Conservation (phyloP, 2,797 vertebrate species). For the Acestrorhynchus altus region DNA sequence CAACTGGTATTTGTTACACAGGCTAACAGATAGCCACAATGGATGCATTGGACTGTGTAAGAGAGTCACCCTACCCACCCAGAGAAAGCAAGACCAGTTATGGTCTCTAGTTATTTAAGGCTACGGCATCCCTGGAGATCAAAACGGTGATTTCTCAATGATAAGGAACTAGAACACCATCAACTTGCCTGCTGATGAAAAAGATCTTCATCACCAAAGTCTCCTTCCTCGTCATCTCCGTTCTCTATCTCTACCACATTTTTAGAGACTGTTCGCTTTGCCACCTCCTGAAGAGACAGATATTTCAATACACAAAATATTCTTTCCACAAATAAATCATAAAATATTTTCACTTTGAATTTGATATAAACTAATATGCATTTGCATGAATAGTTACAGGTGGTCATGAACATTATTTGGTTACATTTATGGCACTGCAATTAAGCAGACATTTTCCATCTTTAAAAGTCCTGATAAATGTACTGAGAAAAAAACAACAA, state of each 20-base stretch:
- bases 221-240: constrained; percentile 84
- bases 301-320: background rate
- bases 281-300: constrained; percentile 84
- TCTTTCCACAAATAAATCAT: background rate
- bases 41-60: no score
- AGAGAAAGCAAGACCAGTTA: no score
- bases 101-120: no score
- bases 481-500: background rate
- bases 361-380: no score
- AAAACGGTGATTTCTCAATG: no score
- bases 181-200: constrained; percentile 85
- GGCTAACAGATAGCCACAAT: no score
- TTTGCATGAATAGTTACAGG: no score
- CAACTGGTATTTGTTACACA: no score
- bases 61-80: no score
- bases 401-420: no score
- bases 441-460: background rate
- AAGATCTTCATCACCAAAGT: constrained; percentile 89
- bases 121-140: background rate
- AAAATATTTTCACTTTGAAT: no score
- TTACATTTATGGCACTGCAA: no score
- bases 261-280: constrained; percentile 83
- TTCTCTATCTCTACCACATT: constrained; percentile 74
- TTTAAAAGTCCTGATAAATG: background rate
- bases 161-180: background rate